Base-by-base conservation (phyloP, 2,797 vertebrate genomes). In the Huso huso region DNA sequence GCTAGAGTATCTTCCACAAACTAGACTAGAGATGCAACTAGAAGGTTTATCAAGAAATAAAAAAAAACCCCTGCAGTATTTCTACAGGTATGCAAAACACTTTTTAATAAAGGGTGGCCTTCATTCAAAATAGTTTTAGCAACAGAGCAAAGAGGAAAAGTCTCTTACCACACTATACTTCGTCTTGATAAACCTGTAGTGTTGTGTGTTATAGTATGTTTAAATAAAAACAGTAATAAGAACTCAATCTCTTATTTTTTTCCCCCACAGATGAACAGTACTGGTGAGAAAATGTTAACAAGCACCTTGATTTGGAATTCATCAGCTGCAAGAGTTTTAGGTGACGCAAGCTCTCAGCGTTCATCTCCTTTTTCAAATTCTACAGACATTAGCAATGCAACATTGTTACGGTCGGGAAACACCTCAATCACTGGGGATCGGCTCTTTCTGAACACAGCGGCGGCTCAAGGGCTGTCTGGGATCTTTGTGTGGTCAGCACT, bases 401-500 rank as follows among this genome's bases (percentile, higher is more conserved):
- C 89, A 2, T 74, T 90, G 0, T 75, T 90, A 9, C 78, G 61
- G 15, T 82, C 83, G 0, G 59, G 69, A 9, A 90, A 89, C 2
- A 82, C 84, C 10, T 72, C 84, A 0, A 68, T 84, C 62, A 15
- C 74, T 0, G 3, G 73, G 6, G 71, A 87, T 58, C 69, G 79
- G 71, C 84, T 98, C 65, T 97, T 99, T 72, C 75, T 99, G 66
- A 95, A 92, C 78, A 93, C 92, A 0, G 10, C 86, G 0, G 12
- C 82, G 0, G 96, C 95, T 0, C 91, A 83, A 49, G 88, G 67
- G 9, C 69, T 97, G 71, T 93, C 96, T 0, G 94, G 96, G 23
- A 78, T 95, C 69, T 98, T 95, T 0, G 94, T 96, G 62, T 98
- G 92, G 89, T 86, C 87, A 0, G 96, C 96, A 0, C 81, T 99